phyloP scores from a whole-genome alignment of 2,113 vertebrate genomes.

The Mormyrus lacerda region DNA sequence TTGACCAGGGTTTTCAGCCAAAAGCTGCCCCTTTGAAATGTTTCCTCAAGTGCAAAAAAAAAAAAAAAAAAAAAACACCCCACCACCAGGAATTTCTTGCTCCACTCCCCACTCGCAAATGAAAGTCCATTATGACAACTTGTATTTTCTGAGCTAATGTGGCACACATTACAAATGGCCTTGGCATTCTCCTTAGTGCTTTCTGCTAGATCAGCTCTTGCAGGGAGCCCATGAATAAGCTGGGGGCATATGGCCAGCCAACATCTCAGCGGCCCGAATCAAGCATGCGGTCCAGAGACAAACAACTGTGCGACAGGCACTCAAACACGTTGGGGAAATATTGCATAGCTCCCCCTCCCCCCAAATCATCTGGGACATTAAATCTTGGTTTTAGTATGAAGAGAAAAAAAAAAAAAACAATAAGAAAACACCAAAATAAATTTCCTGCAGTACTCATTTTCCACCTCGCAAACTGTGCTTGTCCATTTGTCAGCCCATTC shows the following conservation, averaged over 20 bases:
- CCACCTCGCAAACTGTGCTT: background rate
- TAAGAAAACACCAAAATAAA: background rate
- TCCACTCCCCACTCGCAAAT: slow-evolving; percentile 1
- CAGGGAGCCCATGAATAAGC: slow-evolving; percentile 34
- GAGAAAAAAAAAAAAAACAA: background rate
- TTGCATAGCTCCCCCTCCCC: background rate
- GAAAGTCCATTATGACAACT: slow-evolving; percentile 28
- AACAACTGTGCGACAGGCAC: background rate
- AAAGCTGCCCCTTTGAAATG: background rate
- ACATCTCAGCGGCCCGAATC: slow-evolving; percentile 33
- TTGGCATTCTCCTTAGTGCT: slow-evolving; percentile 22
- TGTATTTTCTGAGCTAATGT: slow-evolving; percentile 36
- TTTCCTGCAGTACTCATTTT: background rate
- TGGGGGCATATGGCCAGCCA: slow-evolving; percentile 25
- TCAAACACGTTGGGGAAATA: slow-evolving; percentile 20
- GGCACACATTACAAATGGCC: slow-evolving; percentile 35
- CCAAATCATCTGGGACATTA: background rate
- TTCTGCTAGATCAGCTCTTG: slow-evolving; percentile 42
- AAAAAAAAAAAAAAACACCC: background rate
- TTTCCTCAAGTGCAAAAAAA: background rate
- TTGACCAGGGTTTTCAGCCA: background rate
- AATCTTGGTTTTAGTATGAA: background rate
- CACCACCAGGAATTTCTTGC: background rate
- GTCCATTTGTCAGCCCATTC: background rate
- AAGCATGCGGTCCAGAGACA: slow-evolving; percentile 26